Evolutionary conservation across 2,113 vertebrate genomes (phyloP).

Genomic region (Malurus alboscapulatus): DNA sequence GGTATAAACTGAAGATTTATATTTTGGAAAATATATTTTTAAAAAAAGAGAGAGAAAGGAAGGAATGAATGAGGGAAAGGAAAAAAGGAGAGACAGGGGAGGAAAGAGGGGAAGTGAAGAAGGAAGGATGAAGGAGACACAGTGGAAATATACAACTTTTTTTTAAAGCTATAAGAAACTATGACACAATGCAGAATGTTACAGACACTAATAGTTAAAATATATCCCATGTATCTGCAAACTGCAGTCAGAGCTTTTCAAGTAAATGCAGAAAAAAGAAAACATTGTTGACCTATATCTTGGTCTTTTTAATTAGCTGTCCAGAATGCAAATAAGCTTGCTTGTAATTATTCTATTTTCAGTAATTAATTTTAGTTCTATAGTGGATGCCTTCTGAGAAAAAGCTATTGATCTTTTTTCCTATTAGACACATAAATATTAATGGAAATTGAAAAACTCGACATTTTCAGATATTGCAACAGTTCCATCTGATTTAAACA

Average conservation of each 20-base stretch:
- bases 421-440: not conserved
- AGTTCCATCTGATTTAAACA: not conserved
- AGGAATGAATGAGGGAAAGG: not conserved
- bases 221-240: not conserved
- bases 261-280: not conserved
- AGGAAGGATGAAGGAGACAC: not conserved
- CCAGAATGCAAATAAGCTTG: not conserved
- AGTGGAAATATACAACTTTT: no score
- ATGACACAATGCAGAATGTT: not conserved
- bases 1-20: not conserved
- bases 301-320: not conserved
- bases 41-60: not conserved
- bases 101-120: not conserved
- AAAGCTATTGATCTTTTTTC: not conserved
- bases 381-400: not conserved
- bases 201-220: not conserved
- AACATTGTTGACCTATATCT: not conserved
- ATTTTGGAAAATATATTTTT: not conserved
- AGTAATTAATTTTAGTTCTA: not conserved
- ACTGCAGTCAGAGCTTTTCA: not conserved
- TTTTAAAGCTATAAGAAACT: not conserved
- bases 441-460: not conserved
- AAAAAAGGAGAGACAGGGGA: not conserved
- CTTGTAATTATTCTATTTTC: not conserved
- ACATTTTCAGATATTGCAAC: not conserved